Conservation (phyloP, 2,797 vertebrate species). For the Eulemur mongoz region DNA sequence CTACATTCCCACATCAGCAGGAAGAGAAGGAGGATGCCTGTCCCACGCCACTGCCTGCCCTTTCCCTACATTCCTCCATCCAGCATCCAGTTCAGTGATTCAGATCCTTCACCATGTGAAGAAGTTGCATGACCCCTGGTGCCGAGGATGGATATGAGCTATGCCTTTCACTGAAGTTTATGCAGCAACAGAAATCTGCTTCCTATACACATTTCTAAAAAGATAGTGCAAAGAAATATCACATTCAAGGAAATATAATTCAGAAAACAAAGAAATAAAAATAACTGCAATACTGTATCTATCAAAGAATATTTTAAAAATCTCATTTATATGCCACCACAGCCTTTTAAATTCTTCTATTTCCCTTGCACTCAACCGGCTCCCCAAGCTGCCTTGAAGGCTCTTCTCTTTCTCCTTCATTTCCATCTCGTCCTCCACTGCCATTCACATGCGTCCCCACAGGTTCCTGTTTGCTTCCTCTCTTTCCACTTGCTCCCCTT, state of each 20-base stretch:
- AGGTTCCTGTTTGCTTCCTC: neutral
- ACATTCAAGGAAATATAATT: neutral
- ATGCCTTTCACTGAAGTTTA: neutral
- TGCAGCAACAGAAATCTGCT: neutral
- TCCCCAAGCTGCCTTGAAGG: neutral
- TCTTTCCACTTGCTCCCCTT: neutral
- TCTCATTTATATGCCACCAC: neutral
- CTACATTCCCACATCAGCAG: neutral
- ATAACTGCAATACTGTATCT: neutral
- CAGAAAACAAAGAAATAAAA: neutral
- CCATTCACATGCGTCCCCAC: fast-evolving
- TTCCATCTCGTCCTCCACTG: neutral
- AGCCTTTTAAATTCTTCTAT: neutral
- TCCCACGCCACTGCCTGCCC: neutral
- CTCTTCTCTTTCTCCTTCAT: neutral
- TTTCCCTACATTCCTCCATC: neutral
- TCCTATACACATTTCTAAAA: neutral
- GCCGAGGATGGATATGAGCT: neutral
- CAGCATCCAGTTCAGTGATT: neutral
- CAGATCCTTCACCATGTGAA: neutral
- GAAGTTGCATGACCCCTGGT: neutral
- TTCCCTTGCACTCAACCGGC: neutral
- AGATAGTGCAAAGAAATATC: neutral
- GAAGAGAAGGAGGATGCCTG: neutral
- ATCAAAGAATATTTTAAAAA: neutral